Evolutionary conservation across 2,888 invertebrate species (phyloP).

Genomic region (Machimus rusticus): DNA sequence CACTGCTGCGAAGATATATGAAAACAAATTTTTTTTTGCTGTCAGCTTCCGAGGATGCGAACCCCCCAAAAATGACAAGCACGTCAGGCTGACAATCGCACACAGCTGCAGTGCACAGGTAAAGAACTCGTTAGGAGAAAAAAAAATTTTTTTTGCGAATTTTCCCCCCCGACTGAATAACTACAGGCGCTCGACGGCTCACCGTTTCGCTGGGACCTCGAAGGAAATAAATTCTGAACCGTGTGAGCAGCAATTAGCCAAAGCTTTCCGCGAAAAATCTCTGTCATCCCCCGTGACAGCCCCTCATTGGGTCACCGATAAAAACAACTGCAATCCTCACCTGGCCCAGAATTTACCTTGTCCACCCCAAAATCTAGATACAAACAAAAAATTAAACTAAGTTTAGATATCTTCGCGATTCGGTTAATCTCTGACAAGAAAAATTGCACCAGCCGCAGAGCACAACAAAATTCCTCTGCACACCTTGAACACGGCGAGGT

Average conservation of each 20-base stretch:
- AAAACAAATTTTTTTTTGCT: slow-evolving; percentile 28
- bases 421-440: background rate
- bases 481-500: slow-evolving; percentile 1
- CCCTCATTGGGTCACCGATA: background rate
- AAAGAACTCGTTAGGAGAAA: background rate
- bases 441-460: background rate
- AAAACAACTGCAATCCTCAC: background rate
- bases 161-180: background rate
- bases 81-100: slow-evolving; percentile 26
- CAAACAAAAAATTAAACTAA: background rate
- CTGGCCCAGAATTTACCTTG: background rate
- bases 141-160: background rate
- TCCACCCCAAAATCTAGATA: background rate
- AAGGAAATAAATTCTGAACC: background rate
- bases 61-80: slow-evolving; percentile 16
- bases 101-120: background rate
- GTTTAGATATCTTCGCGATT: background rate
- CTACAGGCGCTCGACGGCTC: background rate
- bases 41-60: background rate
- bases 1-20: slow-evolving; percentile 8
- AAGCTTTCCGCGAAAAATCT: background rate
- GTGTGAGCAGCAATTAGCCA: background rate
- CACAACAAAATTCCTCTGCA: slow-evolving; percentile 1
- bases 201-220: background rate
- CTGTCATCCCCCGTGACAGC: background rate